phyloP scores from a whole-genome alignment of 2,113 vertebrate species.

The Illadopsis cleaveri region DNA sequence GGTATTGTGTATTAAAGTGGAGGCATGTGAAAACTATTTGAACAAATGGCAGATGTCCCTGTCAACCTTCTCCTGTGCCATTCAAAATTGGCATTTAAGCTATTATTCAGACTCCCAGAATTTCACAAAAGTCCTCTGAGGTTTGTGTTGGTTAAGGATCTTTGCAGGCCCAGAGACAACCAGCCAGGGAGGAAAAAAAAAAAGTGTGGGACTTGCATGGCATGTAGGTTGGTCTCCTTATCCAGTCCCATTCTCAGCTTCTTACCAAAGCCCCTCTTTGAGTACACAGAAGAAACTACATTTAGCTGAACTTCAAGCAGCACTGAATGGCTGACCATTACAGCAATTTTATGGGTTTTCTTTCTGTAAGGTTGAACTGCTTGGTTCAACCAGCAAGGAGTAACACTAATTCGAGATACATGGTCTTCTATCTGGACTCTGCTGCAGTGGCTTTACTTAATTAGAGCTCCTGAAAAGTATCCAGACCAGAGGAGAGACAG shows the following conservation, averaged over 20 bases:
- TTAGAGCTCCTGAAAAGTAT: neutral
- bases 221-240: neutral
- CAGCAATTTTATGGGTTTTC: fast-evolving
- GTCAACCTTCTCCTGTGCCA: conserved; percentile 50
- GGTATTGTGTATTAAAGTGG: conserved; percentile 60
- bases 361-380: neutral
- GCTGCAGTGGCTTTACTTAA: neutral
- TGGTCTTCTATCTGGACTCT: neutral
- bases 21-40: conserved; percentile 70
- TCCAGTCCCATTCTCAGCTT: neutral
- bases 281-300: fast-evolving
- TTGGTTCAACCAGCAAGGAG: neutral
- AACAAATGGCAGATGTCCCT: conserved; percentile 74
- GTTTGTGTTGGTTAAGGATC: neutral
- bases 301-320: neutral
- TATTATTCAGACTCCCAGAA: neutral
- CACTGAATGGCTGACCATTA: neutral
- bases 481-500: neutral
- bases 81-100: neutral
- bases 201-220: fast-evolving
- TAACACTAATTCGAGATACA: neutral
- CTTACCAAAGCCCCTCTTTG: neutral
- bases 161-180: neutral
- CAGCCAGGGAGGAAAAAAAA: fast-evolving
- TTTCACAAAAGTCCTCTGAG: neutral